Conservation (phyloP, 2,888 invertebrate genomes). For the Pterobdella sp. region DNA sequence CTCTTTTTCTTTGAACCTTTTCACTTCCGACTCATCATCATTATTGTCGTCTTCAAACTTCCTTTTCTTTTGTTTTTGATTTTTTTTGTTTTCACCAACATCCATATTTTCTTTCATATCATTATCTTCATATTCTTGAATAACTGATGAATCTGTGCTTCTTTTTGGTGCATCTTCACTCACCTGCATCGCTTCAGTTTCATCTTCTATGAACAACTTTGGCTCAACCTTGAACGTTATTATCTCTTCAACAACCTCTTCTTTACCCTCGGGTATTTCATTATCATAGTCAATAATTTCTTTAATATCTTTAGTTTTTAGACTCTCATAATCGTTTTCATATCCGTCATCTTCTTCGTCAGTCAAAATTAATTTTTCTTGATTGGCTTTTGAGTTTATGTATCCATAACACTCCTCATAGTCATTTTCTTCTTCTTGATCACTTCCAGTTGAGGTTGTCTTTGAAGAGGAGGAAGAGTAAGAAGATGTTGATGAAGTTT, state of each 20-base stretch:
- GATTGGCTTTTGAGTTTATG: constrained; percentile 3
- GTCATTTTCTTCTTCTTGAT: constrained; percentile 15
- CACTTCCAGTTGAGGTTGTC: neutral
- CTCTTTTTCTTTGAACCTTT: no score
- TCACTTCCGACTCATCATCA: neutral
- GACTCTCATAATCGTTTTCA: constrained; percentile 15
- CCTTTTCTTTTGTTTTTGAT: neutral
- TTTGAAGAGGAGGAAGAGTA: neutral
- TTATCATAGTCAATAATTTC: no score
- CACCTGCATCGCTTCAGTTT: neutral
- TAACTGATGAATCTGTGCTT: neutral
- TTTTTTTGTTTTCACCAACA: neutral
- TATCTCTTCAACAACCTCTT: neutral
- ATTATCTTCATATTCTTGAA: neutral
- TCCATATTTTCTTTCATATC: neutral
- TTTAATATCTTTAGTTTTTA: neutral
- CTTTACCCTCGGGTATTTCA: no score
- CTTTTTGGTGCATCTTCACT: neutral
- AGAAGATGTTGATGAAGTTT: neutral
- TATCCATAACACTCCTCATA: constrained; percentile 24
- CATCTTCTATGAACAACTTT: neutral
- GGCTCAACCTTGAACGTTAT: neutral
- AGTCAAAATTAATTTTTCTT: neutral
- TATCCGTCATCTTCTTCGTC: neutral
- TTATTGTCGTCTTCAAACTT: constrained; percentile 7